A percentile compares a stretch with the other conserved stretches of the same genome.
These are phyloP conservation scores for Brevimyrus niger DNA, from an alignment of 2,113 vertebrate species.

Conservation along the genomic window DNA sequence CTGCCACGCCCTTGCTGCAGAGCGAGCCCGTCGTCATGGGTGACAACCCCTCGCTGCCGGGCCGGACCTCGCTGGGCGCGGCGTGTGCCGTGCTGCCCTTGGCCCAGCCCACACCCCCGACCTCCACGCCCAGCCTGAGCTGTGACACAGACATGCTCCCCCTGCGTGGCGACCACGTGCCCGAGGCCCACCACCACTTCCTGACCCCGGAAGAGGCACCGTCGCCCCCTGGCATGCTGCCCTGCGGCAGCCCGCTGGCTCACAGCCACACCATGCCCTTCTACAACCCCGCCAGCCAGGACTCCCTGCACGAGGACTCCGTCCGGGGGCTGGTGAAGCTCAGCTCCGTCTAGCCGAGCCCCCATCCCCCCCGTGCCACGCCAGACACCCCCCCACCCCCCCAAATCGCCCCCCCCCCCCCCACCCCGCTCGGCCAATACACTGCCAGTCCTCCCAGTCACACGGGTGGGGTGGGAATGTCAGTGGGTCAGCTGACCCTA, in stretches of 20 bases:
- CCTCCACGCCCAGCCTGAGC: conserved; percentile 83
- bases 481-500: background rate
- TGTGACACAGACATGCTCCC: conserved; percentile 76
- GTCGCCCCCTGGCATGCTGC: conserved; percentile 79
- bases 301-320: conserved; percentile 91
- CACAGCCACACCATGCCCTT: conserved; percentile 79
- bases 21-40: conserved; percentile 78
- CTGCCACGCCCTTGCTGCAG: conserved; percentile 86
- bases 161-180: conserved; percentile 60
- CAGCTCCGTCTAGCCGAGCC: conserved; percentile 80
- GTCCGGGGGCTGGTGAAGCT: conserved; percentile 93
- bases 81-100: conserved; percentile 77
- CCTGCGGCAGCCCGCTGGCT: conserved; percentile 70
- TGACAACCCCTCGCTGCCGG: conserved; percentile 69
- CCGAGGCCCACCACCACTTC: conserved; percentile 72
- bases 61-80: conserved; percentile 67
- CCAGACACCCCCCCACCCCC: conserved; percentile 20
- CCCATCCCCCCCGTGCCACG: background rate
- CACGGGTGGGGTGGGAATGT: conserved; percentile 14
- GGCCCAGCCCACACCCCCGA: conserved; percentile 86
- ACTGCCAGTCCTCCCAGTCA: conserved; percentile 35
- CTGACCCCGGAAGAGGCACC: conserved; percentile 88
- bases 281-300: conserved; percentile 86
- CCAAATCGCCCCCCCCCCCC: conserved; percentile 1
- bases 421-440: conserved; percentile 25